phyloP scores from a whole-genome alignment of 2,888 invertebrate genomes.

The Xiphydria camelus region DNA sequence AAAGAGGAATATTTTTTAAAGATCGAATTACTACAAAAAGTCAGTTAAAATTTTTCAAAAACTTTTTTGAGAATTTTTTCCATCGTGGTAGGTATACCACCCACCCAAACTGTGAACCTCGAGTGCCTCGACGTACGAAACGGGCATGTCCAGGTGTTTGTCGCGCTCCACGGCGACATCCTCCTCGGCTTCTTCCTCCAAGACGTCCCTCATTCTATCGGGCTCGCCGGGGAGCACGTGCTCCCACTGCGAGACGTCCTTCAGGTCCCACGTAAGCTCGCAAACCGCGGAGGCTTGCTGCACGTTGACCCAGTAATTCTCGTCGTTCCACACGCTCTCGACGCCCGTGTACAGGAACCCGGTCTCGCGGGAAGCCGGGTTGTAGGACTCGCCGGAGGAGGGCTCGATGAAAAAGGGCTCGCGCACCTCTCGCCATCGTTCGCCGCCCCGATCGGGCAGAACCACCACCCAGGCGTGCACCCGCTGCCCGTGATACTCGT shows the following conservation, averaged over 20 bases:
- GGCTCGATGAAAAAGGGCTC: conserved; percentile 83
- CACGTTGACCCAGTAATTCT: conserved; percentile 80
- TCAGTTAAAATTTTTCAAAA: not conserved
- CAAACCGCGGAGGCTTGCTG: conserved; percentile 63
- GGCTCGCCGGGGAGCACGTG: conserved; percentile 75
- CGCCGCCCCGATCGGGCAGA: conserved; percentile 60
- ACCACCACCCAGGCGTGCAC: conserved; percentile 86
- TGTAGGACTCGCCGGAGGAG: conserved; percentile 67
- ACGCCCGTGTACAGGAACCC: conserved; percentile 72
- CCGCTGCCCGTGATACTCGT: conserved; percentile 69
- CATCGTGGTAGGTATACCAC: conserved; percentile 7
- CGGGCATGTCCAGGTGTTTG: conserved; percentile 77
- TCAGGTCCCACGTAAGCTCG: conserved; percentile 67
- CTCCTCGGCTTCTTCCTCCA: conserved; percentile 62
- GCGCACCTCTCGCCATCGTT: conserved; percentile 61
- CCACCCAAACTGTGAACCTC: conserved; percentile 65
- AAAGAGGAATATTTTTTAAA: no score
- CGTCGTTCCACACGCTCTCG: conserved; percentile 84
- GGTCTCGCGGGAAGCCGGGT: conserved; percentile 60
- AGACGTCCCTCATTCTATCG: conserved; percentile 53
- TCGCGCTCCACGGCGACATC: conserved; percentile 52
- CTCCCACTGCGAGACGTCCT: conserved; percentile 69
- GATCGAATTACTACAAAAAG: conserved; percentile 4
- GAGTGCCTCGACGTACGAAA: conserved; percentile 74
- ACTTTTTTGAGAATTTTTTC: conserved; percentile 2